Conservation (phyloP, 1,140 invertebrate genomes). For the Polypedilum pembai region DNA sequence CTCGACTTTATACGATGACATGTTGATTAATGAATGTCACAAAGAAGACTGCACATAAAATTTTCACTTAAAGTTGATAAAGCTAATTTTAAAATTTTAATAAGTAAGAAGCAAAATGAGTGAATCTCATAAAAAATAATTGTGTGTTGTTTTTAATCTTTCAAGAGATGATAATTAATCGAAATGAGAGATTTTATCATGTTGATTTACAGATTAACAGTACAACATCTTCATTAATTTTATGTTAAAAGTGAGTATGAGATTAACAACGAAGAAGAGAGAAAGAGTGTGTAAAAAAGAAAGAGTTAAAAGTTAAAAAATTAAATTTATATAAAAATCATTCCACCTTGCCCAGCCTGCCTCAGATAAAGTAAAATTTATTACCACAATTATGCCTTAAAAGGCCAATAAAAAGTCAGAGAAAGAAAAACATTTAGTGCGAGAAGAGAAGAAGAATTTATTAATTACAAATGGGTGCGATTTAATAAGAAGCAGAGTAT, state of each 20-base stretch:
- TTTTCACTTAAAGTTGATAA: background rate
- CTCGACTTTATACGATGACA: background rate
- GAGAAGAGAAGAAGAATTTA: background rate
- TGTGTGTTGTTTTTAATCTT: background rate
- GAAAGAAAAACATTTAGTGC: background rate
- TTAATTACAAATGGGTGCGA: slow-evolving; percentile 12
- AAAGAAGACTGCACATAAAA: background rate
- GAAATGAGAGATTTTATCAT: slow-evolving; percentile 1
- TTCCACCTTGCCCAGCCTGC: background rate
- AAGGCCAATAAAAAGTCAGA: slow-evolving; percentile 1
- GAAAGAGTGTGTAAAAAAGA: no score
- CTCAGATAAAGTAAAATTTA: slow-evolving; percentile 2
- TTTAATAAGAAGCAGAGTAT: background rate
- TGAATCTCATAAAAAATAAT: slow-evolving; percentile 14
- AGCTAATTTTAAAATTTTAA: background rate
- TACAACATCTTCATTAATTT: slow-evolving; percentile 19
- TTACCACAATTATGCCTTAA: slow-evolving; percentile 12
- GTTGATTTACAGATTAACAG: slow-evolving; percentile 13
- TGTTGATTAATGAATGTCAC: background rate
- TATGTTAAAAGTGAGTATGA: background rate
- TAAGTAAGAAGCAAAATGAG: background rate
- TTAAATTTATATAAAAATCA: background rate
- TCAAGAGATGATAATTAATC: background rate
- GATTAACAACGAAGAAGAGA: no score
- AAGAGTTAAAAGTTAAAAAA: background rate